Percentiles rank a stretch among this genome's conserved stretches.
Conservation (phyloP, 2,888 invertebrate genomes). For the Aphodius granarius region DNA sequence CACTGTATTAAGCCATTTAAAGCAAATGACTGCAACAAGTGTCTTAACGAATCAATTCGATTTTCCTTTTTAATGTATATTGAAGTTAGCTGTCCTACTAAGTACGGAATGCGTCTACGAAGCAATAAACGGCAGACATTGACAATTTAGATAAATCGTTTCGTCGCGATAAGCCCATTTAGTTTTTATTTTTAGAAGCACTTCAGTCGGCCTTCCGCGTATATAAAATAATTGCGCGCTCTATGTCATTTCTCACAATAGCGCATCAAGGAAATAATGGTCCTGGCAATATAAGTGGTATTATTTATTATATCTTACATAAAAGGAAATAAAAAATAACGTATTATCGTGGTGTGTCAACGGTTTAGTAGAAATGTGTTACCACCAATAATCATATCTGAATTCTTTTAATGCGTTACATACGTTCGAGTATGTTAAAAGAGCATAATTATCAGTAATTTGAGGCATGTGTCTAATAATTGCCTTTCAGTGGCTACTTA, state of each 20-base stretch:
- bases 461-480: background rate
- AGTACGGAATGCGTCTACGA: background rate
- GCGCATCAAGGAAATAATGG: background rate
- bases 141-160: background rate
- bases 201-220: background rate
- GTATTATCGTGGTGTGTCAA: background rate
- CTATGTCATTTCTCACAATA: background rate
- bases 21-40: background rate
- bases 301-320: background rate
- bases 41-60: background rate
- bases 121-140: background rate
- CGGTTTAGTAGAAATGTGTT: background rate
- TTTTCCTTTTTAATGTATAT: background rate
- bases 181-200: background rate
- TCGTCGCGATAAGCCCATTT: background rate
- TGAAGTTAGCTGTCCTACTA: background rate
- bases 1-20: background rate
- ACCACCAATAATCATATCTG: background rate
- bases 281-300: background rate
- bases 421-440: background rate
- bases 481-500: background rate
- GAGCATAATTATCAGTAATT: background rate
- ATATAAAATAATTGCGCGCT: background rate
- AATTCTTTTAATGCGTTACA: background rate
- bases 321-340: background rate